These are phyloP conservation scores for Philopotamus ludificatus DNA, from an alignment of 1,140 invertebrate species.

Conservation along the genomic window DNA sequence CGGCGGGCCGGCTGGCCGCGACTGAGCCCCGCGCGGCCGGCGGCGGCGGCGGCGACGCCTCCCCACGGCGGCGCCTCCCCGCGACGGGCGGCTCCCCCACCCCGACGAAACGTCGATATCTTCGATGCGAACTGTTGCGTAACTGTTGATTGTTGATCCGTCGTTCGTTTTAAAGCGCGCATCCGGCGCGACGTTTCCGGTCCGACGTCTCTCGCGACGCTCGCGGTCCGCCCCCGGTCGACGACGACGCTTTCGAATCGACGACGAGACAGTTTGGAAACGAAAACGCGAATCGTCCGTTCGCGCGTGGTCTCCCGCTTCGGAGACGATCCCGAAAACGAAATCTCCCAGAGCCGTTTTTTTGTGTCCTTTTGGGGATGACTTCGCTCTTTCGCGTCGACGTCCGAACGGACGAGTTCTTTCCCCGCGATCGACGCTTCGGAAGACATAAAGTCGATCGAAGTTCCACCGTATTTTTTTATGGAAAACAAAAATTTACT, in stretches of 20 bases:
- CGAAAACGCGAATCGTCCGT: too few relatives aligned
- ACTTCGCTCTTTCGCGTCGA: neutral
- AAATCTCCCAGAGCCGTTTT: neutral
- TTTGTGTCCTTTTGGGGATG: too few relatives aligned
- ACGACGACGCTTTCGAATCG: neutral
- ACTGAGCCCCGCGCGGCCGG: neutral
- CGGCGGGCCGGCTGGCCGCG: too few relatives aligned
- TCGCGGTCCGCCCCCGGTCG: too few relatives aligned
- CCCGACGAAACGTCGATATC: slow-evolving; percentile 21
- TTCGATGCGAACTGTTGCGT: slow-evolving; percentile 28
- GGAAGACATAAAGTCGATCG: neutral
- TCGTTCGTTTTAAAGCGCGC: neutral
- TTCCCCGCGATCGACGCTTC: neutral
- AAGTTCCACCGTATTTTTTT: too few relatives aligned
- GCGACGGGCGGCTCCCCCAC: slow-evolving; percentile 4
- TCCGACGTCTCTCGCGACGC: too few relatives aligned
- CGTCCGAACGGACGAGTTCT: neutral
- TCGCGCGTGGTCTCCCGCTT: too few relatives aligned
- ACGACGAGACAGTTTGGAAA: neutral
- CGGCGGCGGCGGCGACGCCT: neutral
- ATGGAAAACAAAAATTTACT: too few relatives aligned
- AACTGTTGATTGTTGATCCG: slow-evolving; percentile 30
- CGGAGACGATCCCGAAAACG: neutral
- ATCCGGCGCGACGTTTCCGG: too few relatives aligned
- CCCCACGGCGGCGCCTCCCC: neutral